A percentile compares a stretch with the other conserved stretches of the same genome.
These are phyloP conservation scores for Mobula hypostoma DNA, from an alignment of 2,113 vertebrate species.

Conservation along the genomic window DNA sequence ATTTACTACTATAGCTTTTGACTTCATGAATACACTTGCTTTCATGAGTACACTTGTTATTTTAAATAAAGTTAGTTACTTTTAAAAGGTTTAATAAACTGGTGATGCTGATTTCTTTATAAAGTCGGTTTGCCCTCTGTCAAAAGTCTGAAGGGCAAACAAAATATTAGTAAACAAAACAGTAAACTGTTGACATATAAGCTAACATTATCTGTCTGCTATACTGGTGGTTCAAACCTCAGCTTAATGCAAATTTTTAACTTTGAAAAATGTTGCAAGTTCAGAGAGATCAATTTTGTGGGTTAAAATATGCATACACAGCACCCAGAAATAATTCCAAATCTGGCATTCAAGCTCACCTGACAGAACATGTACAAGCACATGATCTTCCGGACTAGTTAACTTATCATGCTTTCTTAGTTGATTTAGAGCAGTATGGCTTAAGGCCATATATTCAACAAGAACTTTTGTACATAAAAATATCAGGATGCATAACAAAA, in stretches of 20 bases:
- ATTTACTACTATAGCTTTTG: too few species aligned
- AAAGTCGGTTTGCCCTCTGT: background rate
- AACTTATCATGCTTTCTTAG: background rate
- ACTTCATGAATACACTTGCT: too few species aligned
- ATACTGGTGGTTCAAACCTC: background rate
- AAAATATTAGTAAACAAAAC: background rate
- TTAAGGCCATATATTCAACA: background rate
- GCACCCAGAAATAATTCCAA: background rate
- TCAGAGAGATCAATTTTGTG: background rate
- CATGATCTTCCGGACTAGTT: background rate
- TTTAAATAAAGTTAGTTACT: background rate
- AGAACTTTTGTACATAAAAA: background rate
- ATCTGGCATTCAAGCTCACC: background rate
- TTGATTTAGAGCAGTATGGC: background rate
- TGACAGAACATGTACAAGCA: background rate
- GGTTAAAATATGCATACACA: background rate
- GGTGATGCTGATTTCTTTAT: background rate
- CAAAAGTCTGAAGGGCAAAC: background rate
- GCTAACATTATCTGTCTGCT: background rate
- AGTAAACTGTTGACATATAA: background rate
- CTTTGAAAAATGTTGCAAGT: background rate
- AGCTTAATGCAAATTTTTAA: background rate
- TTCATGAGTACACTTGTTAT: too few species aligned
- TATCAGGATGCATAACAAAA: background rate
- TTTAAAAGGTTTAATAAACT: background rate